Base-by-base conservation (phyloP, 2,113 vertebrate species). In the Hippocampus barbouri region DNA sequence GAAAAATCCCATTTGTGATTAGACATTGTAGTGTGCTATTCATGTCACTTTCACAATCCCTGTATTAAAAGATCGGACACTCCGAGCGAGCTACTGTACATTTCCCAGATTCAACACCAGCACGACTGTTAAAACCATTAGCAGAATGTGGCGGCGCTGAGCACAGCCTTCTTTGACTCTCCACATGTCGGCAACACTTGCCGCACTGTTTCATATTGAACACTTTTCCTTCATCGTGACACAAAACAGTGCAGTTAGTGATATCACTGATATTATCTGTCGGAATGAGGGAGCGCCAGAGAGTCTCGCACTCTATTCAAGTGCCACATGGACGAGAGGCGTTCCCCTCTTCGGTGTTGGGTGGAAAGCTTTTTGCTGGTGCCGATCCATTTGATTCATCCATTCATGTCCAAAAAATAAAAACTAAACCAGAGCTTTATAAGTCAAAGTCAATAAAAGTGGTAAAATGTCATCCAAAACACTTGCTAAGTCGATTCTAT, bases 301-400 rank as follows among this genome's bases (percentile, higher is more conserved):
- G 34, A 45, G 82, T 76, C 59, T 61, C 47, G 12, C 84, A 78
- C 80, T 70, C 77, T 74, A 78, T 88, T 86, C 86, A 83, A 89
- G 71, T 79, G 73, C 71, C 75, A 69, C 66, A 64, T 80, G 81
- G 74, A 72, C 21, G 76, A 83, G 79, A 83, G 74, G 65, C 66
- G 67, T 64, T 51, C 74, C 66, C 70, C 70, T 82, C 71, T 68
- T 82, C 56, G 54, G 77, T 70, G 74, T 30, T 75, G 71, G 74
- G 79, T 57, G 83, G 79, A 89, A 78, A 69, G 65, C 71, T 27
- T 4, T 34, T 68, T 45, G 25, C 69, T 49, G 25, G 77, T 87
- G 79, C 88, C 85, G 87, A 78, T 78, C 75, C 71, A 70, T 78
- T 71, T 82, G 85, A 90, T 87, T 89, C 83, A 88, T 69, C 77